Base-by-base conservation (phyloP, 2,797 vertebrate species). In the Sebastes kiyomatsui region DNA sequence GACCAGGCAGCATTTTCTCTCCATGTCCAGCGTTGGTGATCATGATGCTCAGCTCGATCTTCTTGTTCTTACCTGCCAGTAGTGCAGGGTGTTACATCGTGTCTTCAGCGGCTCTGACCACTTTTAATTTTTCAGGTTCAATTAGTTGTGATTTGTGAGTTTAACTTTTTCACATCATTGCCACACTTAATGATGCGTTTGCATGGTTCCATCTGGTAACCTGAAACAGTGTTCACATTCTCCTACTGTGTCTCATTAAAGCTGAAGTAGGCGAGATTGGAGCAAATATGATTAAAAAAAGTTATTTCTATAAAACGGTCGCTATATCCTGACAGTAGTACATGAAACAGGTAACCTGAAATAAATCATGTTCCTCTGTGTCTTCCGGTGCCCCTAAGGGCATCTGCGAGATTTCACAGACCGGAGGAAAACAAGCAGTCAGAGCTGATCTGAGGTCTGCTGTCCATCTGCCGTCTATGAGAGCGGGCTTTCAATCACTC, bases 201-300 rank as follows among this genome's bases (percentile, higher is more conserved):
- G 67, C 61, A 64, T 80, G 25, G 33, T 54, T 84, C 23, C 27
- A 30, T 46, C 30, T 33, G 20, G 9, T 46, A 35, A 49, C 14
- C 35, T 49, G 54, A 74, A 73, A 33, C 67, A 59, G 32, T 59
- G 35, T 76, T 83, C 73, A 86, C 77, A 79, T 79, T 85, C 25
- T 72, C 32, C 60, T 56, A 42, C 60, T 55, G 72, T 61, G 38
- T 71, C 11, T 75, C n/a, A 46, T 60, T 42, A 38, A 38, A 38
- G 35, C 35, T 38, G 35, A 38, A 14, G 35, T 38, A 38, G 35
- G 35, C 13, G 35, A 38, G 35, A 14, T 14, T 14, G 35, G 35
- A 38, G 13, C 35, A 38, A 38, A 38, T 38, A 38, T 38, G 35
- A 38, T 38, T 38, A 14, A 38, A 38, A 38, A 38, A 38, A 38